A percentile compares a stretch with the other conserved stretches of the same genome.
Evolutionary conservation across 1,140 invertebrate genomes (phyloP).

Genomic region (Lucilia cuprina): DNA sequence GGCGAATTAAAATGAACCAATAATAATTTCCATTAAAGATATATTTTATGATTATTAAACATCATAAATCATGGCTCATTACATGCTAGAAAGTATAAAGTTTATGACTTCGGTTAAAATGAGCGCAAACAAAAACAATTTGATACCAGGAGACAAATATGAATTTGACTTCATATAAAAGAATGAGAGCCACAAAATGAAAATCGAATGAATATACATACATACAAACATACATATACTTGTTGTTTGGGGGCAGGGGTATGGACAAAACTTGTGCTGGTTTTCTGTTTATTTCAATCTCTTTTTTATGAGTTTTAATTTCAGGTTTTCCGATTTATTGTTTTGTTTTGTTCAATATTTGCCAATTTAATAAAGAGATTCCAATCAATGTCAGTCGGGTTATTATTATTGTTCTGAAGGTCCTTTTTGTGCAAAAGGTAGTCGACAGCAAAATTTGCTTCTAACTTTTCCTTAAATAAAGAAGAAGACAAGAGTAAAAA

Average conservation of each 20-base stretch:
- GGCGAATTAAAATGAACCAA: too few species aligned
- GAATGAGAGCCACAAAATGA: not conserved
- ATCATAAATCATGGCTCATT: not conserved
- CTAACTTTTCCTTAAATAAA: not conserved
- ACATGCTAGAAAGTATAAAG: not conserved
- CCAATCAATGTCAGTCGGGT: not conserved
- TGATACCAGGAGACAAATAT: not conserved
- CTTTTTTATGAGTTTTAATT: conserved; percentile 12
- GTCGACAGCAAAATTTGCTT: not conserved
- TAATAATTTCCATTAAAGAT: not conserved
- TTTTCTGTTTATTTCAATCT: not conserved
- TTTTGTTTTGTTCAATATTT: not conserved
- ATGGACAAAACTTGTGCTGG: not conserved
- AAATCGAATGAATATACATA: not conserved
- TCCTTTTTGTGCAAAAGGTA: not conserved
- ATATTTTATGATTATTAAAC: not conserved
- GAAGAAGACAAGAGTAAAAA: not conserved
- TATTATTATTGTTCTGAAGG: not conserved
- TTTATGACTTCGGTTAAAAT: not conserved
- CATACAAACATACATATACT: too few species aligned
- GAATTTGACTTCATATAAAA: not conserved
- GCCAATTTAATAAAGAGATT: not conserved
- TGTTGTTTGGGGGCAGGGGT: not conserved
- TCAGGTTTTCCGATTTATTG: not conserved
- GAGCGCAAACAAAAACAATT: not conserved